Evolutionary conservation across 2,888 invertebrate species (phyloP).

Genomic region (Platerodrilus igneus): DNA sequence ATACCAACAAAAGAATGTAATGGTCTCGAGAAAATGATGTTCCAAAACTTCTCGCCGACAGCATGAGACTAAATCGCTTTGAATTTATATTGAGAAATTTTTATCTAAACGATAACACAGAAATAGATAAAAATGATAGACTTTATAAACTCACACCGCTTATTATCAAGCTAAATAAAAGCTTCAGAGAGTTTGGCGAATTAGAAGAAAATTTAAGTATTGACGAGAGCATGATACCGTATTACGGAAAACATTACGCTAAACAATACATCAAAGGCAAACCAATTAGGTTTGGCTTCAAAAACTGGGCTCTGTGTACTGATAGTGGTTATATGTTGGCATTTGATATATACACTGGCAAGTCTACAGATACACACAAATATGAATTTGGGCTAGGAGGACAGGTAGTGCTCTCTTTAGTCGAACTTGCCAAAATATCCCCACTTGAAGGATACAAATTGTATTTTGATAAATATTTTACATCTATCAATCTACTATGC

Average conservation of each 20-base stretch:
- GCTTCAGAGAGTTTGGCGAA: conserved; percentile 14
- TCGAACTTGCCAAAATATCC: conserved; percentile 14
- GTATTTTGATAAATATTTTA: conserved; percentile 16
- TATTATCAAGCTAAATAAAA: conserved; percentile 14
- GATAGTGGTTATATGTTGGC: conserved; percentile 10
- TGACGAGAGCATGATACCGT: conserved; percentile 30
- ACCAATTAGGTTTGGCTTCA: conserved; percentile 30
- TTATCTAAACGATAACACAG: conserved; percentile 12
- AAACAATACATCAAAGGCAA: conserved; percentile 29
- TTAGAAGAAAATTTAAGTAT: conserved; percentile 20
- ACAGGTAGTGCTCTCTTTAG: conserved; percentile 19
- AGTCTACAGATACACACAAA: conserved; percentile 10
- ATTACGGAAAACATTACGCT: conserved; percentile 27
- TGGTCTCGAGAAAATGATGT: conserved; percentile 19
- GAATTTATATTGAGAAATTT: conserved; percentile 19
- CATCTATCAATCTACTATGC: conserved; percentile 1
- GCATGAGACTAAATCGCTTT: conserved; percentile 19
- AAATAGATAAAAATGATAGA: conserved; percentile 15
- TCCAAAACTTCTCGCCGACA: conserved; percentile 18
- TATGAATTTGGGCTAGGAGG: conserved; percentile 24
- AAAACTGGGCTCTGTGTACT: conserved; percentile 28
- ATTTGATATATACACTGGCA: conserved; percentile 28
- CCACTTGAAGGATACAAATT: conserved; percentile 16
- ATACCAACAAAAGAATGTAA: conserved; percentile 16
- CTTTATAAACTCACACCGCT: conserved; percentile 21